Evolutionary conservation across 1,140 invertebrate species (phyloP).

Genomic region (Cydia splendana): DNA sequence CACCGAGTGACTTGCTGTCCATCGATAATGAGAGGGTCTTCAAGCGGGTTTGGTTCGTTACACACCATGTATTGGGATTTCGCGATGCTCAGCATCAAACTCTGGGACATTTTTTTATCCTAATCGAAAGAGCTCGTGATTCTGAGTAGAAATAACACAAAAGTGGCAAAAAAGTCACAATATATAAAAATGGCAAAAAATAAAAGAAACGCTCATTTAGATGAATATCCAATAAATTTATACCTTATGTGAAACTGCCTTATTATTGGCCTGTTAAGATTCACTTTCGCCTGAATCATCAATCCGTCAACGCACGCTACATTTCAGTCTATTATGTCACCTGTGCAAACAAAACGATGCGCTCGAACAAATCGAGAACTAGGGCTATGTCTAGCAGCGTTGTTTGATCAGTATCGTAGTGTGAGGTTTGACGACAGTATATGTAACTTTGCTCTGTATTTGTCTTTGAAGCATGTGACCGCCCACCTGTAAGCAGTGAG

Average conservation of each 20-base stretch:
- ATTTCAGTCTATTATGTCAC: conserved; percentile 18
- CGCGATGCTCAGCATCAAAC: no score
- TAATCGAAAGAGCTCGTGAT: no score
- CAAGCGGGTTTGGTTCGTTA: no score
- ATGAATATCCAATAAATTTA: not conserved
- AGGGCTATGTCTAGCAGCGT: not conserved
- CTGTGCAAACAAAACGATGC: not conserved
- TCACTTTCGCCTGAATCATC: conserved; percentile 13
- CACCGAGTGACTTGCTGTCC: no score
- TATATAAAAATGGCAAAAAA: no score
- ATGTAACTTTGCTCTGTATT: not conserved
- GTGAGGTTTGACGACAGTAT: not conserved
- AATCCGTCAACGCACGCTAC: conserved; percentile 6
- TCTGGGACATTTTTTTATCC: no score
- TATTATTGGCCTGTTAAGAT: not conserved
- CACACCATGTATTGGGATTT: no score
- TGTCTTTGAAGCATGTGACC: not conserved
- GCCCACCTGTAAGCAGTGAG: conserved; percentile 17
- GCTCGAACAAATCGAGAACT: not conserved
- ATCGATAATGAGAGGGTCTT: no score
- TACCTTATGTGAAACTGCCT: not conserved
- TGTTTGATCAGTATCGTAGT: not conserved
- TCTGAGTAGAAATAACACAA: no score
- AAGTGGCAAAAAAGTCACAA: no score
- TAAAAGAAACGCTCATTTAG: no score